phyloP scores from a whole-genome alignment of 2,797 vertebrate species.

The Anguilla anguilla region DNA sequence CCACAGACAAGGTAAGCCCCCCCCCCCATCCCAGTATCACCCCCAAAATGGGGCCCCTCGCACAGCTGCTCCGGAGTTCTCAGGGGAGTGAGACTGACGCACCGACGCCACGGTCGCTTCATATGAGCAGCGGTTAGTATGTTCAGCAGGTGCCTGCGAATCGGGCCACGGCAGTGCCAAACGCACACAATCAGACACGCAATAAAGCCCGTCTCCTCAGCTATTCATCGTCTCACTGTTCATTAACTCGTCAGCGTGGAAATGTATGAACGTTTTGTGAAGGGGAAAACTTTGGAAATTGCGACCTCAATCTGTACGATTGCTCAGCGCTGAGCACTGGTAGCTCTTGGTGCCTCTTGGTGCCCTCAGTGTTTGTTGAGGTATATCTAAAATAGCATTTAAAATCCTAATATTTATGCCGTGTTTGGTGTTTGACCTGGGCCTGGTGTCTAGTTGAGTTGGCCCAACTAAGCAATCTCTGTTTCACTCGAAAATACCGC shows the following conservation, averaged over 20 bases:
- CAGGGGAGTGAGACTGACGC: neutral
- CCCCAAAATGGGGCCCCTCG: neutral
- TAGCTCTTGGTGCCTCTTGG: too few species aligned
- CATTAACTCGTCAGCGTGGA: neutral
- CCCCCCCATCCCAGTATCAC: too few species aligned
- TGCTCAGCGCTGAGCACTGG: neutral
- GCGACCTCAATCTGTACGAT: neutral
- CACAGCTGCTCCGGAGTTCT: neutral
- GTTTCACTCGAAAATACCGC: too few species aligned
- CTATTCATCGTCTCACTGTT: neutral
- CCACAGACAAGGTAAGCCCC: conserved; percentile 90
- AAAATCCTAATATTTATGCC: neutral
- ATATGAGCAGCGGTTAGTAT: neutral
- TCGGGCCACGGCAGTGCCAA: neutral
- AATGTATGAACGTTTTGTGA: neutral
- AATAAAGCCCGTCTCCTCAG: neutral
- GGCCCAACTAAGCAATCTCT: too few species aligned
- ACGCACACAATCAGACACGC: neutral
- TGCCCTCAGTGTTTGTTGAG: conserved; percentile 6
- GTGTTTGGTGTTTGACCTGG: too few species aligned
- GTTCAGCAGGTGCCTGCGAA: neutral
- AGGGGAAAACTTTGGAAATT: neutral
- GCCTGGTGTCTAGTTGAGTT: too few species aligned
- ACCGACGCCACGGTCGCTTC: neutral
- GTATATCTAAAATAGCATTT: conserved; percentile 6